Evolutionary conservation across 2,888 invertebrate species (phyloP).

Genomic region (Bedellia somnulentella): DNA sequence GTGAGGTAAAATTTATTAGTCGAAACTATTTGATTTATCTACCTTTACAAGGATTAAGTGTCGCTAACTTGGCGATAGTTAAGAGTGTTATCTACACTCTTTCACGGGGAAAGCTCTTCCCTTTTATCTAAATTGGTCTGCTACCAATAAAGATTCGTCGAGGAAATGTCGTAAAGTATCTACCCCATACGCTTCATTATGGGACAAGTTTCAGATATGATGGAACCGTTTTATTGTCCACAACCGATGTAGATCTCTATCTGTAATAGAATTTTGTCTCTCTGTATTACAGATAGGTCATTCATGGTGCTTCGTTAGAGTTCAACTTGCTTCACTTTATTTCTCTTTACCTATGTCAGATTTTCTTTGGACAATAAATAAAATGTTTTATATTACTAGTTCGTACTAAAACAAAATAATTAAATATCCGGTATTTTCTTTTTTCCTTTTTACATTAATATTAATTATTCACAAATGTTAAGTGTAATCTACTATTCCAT

Average conservation of each 20-base stretch:
- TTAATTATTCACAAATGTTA: slow-evolving; percentile 7
- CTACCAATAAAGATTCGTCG: slow-evolving; percentile 59
- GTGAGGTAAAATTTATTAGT: slow-evolving; percentile 48
- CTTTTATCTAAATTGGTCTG: slow-evolving; percentile 62
- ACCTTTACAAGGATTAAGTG: slow-evolving; percentile 52
- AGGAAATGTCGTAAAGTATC: slow-evolving; percentile 58
- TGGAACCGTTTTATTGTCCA: slow-evolving; percentile 59
- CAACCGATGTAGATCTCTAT: slow-evolving; percentile 53
- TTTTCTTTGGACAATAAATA: too few relatives aligned
- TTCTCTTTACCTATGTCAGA: too few relatives aligned
- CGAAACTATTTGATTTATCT: slow-evolving; percentile 56
- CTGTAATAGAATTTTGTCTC: slow-evolving; percentile 49
- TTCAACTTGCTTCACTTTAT: too few relatives aligned
- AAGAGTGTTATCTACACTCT: slow-evolving; percentile 59
- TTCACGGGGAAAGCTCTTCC: slow-evolving; percentile 56
- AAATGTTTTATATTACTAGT: too few relatives aligned
- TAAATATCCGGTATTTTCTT: too few relatives aligned
- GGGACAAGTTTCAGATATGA: slow-evolving; percentile 60
- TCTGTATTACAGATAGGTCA: too few relatives aligned
- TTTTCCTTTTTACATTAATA: slow-evolving; percentile 4
- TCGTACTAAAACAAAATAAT: too few relatives aligned
- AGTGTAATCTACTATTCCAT: slow-evolving; percentile 8
- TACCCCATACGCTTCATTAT: slow-evolving; percentile 61
- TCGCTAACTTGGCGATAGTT: slow-evolving; percentile 62
- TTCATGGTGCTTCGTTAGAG: too few relatives aligned